Evolutionary conservation across 2,797 vertebrate species (phyloP).

Genomic region (Liasis olivaceus): DNA sequence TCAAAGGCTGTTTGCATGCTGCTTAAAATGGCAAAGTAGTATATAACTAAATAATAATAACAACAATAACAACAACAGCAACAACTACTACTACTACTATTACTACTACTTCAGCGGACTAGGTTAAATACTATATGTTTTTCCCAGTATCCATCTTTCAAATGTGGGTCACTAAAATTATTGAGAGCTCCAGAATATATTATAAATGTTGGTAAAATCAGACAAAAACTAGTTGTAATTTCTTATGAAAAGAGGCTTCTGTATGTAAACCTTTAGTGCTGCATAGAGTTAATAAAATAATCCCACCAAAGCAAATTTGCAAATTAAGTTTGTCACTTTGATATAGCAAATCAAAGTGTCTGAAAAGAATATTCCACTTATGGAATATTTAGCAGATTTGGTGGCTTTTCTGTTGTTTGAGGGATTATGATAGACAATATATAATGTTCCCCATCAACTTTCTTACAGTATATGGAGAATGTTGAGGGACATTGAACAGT

Average conservation of each 20-base stretch:
- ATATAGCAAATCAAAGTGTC: neutral
- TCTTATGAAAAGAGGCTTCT: constrained; percentile 30
- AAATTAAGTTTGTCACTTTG: neutral
- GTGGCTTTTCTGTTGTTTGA: neutral
- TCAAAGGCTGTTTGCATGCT: constrained; percentile 62
- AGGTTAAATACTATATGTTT: constrained; percentile 3
- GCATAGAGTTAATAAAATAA: neutral
- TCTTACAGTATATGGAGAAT: neutral
- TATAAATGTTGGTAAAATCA: constrained; percentile 32
- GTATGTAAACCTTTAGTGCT: neutral
- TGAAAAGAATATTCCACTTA: neutral
- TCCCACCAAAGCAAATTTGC: neutral
- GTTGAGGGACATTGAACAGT: neutral
- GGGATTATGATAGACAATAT: neutral
- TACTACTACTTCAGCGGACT: constrained; percentile 48
- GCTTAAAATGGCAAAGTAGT: constrained; percentile 51
- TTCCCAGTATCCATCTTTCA: constrained; percentile 3
- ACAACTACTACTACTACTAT: too few relatives aligned
- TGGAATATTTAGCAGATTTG: neutral
- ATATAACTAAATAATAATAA: constrained; percentile 30
- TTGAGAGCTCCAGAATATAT: constrained; percentile 1
- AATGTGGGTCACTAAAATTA: constrained; percentile 24
- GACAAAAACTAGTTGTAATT: constrained; percentile 16
- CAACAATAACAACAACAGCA: too few relatives aligned
- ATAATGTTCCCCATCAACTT: neutral